A percentile compares a stretch with the other conserved stretches of the same genome.
Conservation (phyloP, 2,888 invertebrate genomes). For the Netelia fuscicornis region DNA sequence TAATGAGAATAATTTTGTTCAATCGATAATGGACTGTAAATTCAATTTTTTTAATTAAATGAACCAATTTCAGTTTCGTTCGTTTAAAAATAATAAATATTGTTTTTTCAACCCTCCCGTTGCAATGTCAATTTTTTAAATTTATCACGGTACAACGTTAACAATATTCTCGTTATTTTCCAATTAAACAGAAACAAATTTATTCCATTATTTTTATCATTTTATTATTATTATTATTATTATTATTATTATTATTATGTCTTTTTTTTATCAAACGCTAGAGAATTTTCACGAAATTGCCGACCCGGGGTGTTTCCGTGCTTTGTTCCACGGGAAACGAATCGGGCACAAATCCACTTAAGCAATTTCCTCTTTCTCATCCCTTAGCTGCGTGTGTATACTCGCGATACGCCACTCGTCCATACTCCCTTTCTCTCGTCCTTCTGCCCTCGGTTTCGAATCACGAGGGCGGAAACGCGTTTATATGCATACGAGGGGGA, state of each 20-base stretch:
- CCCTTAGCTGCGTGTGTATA: constrained; percentile 40
- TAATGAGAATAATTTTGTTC: too few species aligned
- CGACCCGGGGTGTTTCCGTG: not conserved
- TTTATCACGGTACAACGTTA: not conserved
- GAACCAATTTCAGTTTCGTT: too few species aligned
- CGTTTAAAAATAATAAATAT: too few species aligned
- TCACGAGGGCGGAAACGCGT: constrained; percentile 72
- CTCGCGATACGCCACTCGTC: constrained; percentile 26
- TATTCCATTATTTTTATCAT: too few species aligned
- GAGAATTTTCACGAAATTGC: too few species aligned
- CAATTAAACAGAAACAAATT: not conserved
- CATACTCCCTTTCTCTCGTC: constrained; percentile 61
- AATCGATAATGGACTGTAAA: too few species aligned
- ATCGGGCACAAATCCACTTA: constrained; percentile 66
- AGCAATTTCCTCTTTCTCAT: constrained; percentile 73
- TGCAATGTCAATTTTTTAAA: too few species aligned
- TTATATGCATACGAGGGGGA: constrained; percentile 15
- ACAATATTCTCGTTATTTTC: not conserved
- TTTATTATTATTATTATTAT: too few species aligned
- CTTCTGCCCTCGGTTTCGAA: constrained; percentile 61
- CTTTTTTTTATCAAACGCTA: too few species aligned
- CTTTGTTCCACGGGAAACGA: not conserved
- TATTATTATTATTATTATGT: too few species aligned
- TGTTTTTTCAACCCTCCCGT: too few species aligned
- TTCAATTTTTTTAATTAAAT: too few species aligned